These are phyloP conservation scores for Tragelaphus imberbis DNA, from an alignment of 2,113 vertebrate genomes.

Conservation along the genomic window DNA sequence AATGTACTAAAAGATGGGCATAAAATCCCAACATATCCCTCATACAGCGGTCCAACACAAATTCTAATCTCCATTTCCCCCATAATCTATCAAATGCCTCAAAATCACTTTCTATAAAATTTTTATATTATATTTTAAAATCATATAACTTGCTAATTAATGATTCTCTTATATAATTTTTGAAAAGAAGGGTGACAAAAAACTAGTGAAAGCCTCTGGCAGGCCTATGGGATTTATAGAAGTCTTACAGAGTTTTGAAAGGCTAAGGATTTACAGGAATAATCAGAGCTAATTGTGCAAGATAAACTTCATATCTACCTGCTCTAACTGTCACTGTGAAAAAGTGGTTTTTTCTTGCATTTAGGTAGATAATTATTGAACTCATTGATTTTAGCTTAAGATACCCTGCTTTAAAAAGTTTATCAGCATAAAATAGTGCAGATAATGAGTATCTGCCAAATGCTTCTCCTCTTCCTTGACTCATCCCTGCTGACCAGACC, in stretches of 20 bases:
- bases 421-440: neutral
- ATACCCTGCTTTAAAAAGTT: neutral
- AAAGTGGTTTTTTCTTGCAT: neutral
- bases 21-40: neutral
- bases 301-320: neutral
- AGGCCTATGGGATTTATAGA: neutral
- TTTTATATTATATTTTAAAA: neutral
- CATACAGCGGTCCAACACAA: neutral
- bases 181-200: neutral
- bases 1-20: neutral
- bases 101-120: slow-evolving; percentile 3
- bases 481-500: neutral
- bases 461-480: neutral
- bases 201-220: neutral
- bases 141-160: neutral
- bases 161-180: neutral
- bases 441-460: neutral
- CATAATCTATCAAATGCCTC: neutral
- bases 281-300: neutral
- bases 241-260: neutral
- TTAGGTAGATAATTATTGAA: neutral
- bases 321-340: neutral
- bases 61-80: neutral
- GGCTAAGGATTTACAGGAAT: neutral
- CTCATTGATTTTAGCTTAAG: slow-evolving; percentile 1